These are phyloP conservation scores for Catocala fraxini DNA, from an alignment of 2,888 invertebrate species.

Conservation along the genomic window DNA sequence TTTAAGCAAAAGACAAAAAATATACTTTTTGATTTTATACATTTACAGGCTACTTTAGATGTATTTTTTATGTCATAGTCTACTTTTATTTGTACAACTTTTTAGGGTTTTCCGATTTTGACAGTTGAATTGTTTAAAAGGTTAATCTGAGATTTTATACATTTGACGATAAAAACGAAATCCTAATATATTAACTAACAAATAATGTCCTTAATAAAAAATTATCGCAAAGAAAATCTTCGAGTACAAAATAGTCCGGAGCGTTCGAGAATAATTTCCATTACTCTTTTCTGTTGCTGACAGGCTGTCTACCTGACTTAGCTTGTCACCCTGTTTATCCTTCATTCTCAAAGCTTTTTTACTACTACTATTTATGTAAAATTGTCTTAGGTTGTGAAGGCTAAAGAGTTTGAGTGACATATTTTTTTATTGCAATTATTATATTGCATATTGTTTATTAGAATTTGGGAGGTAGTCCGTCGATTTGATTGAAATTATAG, in stretches of 20 bases:
- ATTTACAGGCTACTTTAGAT: too few species aligned
- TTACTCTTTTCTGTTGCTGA: conserved; percentile 29
- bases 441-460: neutral
- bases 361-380: conserved; percentile 22
- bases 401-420: neutral
- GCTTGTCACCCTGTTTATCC: conserved; percentile 22
- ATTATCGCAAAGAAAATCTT: conserved; percentile 2
- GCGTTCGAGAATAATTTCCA: conserved; percentile 20
- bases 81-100: too few species aligned
- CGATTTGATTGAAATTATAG: too few species aligned
- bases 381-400: conserved; percentile 10
- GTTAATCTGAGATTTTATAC: too few species aligned
- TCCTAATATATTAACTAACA: neutral
- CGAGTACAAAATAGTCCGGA: conserved; percentile 6
- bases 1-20: too few species aligned
- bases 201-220: neutral
- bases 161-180: too few species aligned
- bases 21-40: too few species aligned
- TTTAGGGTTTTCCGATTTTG: too few species aligned
- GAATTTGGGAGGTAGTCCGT: too few species aligned
- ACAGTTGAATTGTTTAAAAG: too few species aligned
- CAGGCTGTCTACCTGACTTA: conserved; percentile 28
- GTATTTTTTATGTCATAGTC: too few species aligned
- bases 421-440: neutral
- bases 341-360: conserved; percentile 9